phyloP scores from a whole-genome alignment of 1,140 invertebrate species.

The Mamestra configurata region DNA sequence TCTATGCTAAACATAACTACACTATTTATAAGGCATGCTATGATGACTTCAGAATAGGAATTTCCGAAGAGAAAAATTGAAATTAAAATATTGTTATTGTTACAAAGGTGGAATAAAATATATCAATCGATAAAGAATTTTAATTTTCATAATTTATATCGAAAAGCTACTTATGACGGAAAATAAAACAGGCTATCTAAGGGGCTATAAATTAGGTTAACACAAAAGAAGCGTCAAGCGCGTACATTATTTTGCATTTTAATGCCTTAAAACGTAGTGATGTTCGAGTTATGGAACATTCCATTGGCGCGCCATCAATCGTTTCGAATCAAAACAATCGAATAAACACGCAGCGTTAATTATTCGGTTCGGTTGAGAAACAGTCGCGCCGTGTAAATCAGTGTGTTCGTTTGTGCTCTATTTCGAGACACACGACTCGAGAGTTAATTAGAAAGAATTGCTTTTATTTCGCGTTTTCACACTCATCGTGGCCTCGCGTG shows the following conservation, averaged over 20 bases:
- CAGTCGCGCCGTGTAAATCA: conserved; percentile 83
- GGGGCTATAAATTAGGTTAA: conserved; percentile 33
- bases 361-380: conserved; percentile 80
- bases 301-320: conserved; percentile 71
- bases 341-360: conserved; percentile 85
- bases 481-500: conserved; percentile 77
- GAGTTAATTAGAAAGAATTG: conserved; percentile 87
- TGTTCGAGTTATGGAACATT: conserved; percentile 60
- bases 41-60: not conserved
- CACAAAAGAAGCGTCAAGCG: conserved; percentile 50
- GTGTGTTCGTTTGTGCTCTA: conserved; percentile 72
- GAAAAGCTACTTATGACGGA: conserved; percentile 16
- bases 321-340: conserved; percentile 83
- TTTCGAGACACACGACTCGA: conserved; percentile 76
- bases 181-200: conserved; percentile 48
- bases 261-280: conserved; percentile 43
- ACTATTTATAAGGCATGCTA: conserved; percentile 12
- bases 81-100: conserved; percentile 32
- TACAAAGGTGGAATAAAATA: conserved; percentile 12
- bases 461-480: conserved; percentile 86
- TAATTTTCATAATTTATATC: conserved; percentile 38
- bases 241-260: conserved; percentile 45
- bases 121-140: conserved; percentile 37
- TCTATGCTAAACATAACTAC: conserved; percentile 3
- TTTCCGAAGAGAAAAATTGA: not conserved